Conservation (phyloP, 2,888 invertebrate genomes). For the Aradus depressus region DNA sequence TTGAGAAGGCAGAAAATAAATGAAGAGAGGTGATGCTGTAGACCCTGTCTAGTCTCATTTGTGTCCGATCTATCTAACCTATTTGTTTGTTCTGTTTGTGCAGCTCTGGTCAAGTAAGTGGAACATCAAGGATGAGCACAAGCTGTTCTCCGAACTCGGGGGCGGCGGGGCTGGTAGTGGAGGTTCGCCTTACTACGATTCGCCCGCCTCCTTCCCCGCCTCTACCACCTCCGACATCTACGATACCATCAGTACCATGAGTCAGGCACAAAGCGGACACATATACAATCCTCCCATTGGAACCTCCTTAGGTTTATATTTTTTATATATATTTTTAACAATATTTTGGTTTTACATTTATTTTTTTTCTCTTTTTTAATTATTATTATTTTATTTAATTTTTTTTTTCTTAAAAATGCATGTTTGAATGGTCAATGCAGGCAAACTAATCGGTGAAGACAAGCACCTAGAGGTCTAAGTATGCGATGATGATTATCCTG, state of each 20-base stretch:
- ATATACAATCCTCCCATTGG: constrained; percentile 61
- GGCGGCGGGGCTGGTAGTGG: constrained; percentile 44
- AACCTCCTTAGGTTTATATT: constrained; percentile 29
- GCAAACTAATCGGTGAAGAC: no score
- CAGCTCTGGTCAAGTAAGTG: constrained; percentile 79
- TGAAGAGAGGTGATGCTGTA: no score
- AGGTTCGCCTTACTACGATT: constrained; percentile 35
- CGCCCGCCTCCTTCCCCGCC: constrained; percentile 29
- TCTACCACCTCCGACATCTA: constrained; percentile 49
- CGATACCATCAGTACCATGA: constrained; percentile 62
- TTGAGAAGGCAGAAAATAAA: no score
- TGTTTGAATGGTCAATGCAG: no score
- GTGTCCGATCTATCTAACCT: background rate
- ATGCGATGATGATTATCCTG: no score
- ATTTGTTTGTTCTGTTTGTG: constrained; percentile 20
- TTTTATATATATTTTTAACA: background rate
- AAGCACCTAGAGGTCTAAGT: no score
- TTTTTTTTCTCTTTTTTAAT: no score
- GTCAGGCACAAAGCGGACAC: constrained; percentile 53
- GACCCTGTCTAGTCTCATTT: no score
- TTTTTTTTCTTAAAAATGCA: no score
- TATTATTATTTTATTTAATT: no score
- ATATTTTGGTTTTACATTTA: constrained; percentile 8
- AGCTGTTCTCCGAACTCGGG: constrained; percentile 70
- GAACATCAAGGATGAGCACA: constrained; percentile 86